phyloP scores from a whole-genome alignment of 2,797 vertebrate species.

The Knipowitschia caucasica region DNA sequence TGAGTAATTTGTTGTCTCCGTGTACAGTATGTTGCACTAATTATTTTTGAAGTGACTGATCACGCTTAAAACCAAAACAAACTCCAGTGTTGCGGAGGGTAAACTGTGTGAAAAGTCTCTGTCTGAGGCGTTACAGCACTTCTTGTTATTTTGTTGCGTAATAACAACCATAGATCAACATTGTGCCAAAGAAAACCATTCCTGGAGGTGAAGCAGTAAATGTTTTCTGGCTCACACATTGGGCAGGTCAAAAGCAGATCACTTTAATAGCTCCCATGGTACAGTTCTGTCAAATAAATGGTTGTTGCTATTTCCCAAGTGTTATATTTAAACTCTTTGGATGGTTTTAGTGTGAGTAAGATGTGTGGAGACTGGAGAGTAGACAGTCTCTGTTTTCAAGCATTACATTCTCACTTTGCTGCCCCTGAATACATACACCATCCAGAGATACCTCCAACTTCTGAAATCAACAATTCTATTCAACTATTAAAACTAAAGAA shows the following conservation, averaged over 20 bases:
- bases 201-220: background rate
- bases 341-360: background rate
- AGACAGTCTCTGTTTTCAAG: background rate
- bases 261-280: background rate
- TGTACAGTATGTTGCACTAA: constrained; percentile 17
- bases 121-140: constrained; percentile 18
- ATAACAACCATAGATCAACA: constrained; percentile 3
- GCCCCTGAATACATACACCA: background rate
- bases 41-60: constrained; percentile 34
- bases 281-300: background rate
- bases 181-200: background rate
- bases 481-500: too few relatives aligned
- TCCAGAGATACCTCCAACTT: background rate
- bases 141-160: constrained; percentile 5
- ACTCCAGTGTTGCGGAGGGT: constrained; percentile 22
- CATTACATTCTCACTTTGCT: background rate
- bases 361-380: background rate
- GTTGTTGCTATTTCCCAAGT: background rate
- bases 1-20: constrained; percentile 41
- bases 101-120: constrained; percentile 26
- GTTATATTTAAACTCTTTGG: background rate
- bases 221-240: background rate
- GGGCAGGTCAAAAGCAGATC: background rate
- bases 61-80: constrained; percentile 27
- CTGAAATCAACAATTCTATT: too few relatives aligned